Conservation (phyloP, 2,113 vertebrate species). For the Rhinogobius similis region DNA sequence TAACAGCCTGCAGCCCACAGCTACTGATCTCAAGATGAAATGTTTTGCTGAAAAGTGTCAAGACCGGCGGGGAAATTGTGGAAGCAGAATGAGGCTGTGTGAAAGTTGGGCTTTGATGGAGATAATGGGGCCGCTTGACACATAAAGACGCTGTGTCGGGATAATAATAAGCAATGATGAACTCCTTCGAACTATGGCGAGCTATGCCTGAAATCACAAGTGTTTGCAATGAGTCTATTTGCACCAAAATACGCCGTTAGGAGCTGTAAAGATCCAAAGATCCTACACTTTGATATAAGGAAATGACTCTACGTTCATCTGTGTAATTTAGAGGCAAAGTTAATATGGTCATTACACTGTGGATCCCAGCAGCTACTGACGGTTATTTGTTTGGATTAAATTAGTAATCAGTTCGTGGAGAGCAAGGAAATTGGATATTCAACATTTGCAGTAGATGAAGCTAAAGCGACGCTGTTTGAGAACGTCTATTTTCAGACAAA, state of each 20-base stretch:
- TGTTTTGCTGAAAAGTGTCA: conserved; percentile 59
- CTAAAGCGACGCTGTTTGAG: too few species aligned
- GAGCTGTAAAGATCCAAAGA: not conserved
- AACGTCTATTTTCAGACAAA: too few species aligned
- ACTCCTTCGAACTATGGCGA: conserved; percentile 18
- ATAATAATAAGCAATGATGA: conserved; percentile 37
- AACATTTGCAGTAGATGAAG: too few species aligned
- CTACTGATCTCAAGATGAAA: conserved; percentile 64
- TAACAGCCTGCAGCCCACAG: conserved; percentile 59
- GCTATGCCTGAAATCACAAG: not conserved
- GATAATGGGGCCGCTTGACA: conserved; percentile 44
- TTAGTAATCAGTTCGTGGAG: too few species aligned
- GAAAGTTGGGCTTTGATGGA: conserved; percentile 45
- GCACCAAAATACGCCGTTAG: not conserved
- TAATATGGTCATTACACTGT: not conserved
- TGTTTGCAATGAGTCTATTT: conserved; percentile 1
- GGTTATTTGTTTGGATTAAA: too few species aligned
- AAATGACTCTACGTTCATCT: not conserved
- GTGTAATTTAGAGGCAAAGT: not conserved
- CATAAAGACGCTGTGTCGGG: conserved; percentile 11
- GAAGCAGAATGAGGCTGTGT: conserved; percentile 33
- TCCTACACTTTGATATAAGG: not conserved
- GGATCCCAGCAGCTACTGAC: too few species aligned
- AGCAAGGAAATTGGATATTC: too few species aligned
- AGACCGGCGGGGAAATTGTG: conserved; percentile 30